These are phyloP conservation scores for Hippoglossus hippoglossus DNA, from an alignment of 2,797 vertebrate genomes.

Conservation along the genomic window DNA sequence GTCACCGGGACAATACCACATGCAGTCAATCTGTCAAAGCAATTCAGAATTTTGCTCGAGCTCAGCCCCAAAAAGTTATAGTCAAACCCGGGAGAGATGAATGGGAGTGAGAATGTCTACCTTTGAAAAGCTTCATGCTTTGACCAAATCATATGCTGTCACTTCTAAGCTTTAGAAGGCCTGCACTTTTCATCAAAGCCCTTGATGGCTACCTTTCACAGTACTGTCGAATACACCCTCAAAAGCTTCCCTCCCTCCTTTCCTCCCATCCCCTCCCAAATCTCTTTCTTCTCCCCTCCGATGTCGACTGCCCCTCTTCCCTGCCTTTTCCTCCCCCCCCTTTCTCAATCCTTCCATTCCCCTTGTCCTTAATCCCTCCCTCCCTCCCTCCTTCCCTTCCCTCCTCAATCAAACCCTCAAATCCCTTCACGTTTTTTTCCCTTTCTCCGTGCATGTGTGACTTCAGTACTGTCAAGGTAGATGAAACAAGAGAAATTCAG, in stretches of 20 bases:
- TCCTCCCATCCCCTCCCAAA: slow-evolving; percentile 76
- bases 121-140: slow-evolving; percentile 83
- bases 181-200: slow-evolving; percentile 85
- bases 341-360: slow-evolving; percentile 75
- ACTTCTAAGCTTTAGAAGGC: slow-evolving; percentile 82
- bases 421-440: slow-evolving; percentile 70
- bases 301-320: slow-evolving; percentile 65
- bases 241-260: slow-evolving; percentile 79
- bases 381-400: slow-evolving; percentile 53
- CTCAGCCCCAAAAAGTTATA: slow-evolving; percentile 78
- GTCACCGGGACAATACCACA: slow-evolving; percentile 72
- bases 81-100: slow-evolving; percentile 73
- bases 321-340: slow-evolving; percentile 31
- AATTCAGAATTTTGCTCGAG: slow-evolving; percentile 71
- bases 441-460: slow-evolving; percentile 62
- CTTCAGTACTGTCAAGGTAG: slow-evolving; percentile 79
- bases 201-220: slow-evolving; percentile 85
- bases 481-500: slow-evolving; percentile 81
- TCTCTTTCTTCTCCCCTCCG: slow-evolving; percentile 79
- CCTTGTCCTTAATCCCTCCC: slow-evolving; percentile 76
- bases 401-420: slow-evolving; percentile 79
- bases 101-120: slow-evolving; percentile 79
- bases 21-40: slow-evolving; percentile 78
- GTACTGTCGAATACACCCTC: slow-evolving; percentile 80
- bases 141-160: slow-evolving; percentile 86